phyloP scores from a whole-genome alignment of 2,113 vertebrate species.

The Mormyrus iriodes region DNA sequence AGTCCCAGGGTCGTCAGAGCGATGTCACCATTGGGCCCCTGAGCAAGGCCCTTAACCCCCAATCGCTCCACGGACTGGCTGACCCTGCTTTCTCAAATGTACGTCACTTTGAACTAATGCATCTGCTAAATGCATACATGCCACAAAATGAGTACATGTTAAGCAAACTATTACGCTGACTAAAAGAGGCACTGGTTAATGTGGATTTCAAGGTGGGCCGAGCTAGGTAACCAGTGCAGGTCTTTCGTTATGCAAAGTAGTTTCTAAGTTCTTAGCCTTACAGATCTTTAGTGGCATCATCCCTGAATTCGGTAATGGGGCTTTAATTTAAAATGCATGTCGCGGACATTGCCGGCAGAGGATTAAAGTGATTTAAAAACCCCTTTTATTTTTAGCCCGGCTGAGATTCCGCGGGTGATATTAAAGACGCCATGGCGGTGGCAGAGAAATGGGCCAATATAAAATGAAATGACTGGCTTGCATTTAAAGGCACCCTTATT shows the following conservation, averaged over 20 bases:
- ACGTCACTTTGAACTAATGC: background rate
- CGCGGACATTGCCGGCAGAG: background rate
- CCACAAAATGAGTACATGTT: background rate
- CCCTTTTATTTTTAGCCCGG: background rate
- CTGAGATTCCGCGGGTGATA: background rate
- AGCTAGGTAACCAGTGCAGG: background rate
- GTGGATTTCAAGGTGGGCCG: background rate
- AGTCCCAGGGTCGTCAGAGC: background rate
- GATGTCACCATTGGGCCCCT: background rate
- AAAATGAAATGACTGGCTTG: background rate
- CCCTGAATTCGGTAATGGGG: background rate
- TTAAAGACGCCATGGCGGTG: background rate
- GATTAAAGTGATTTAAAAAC: slow-evolving; percentile 2
- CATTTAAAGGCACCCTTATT: background rate
- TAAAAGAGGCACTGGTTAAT: background rate
- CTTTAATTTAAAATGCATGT: background rate
- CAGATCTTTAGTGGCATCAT: background rate
- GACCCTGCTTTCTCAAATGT: background rate
- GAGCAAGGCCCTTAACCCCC: background rate
- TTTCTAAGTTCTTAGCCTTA: background rate
- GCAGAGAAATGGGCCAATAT: background rate
- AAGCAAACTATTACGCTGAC: background rate
- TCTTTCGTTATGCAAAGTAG: background rate
- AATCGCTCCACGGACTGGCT: background rate
- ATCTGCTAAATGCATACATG: background rate